phyloP scores from a whole-genome alignment of 2,113 vertebrate species.

The Patagioenas fasciata region DNA sequence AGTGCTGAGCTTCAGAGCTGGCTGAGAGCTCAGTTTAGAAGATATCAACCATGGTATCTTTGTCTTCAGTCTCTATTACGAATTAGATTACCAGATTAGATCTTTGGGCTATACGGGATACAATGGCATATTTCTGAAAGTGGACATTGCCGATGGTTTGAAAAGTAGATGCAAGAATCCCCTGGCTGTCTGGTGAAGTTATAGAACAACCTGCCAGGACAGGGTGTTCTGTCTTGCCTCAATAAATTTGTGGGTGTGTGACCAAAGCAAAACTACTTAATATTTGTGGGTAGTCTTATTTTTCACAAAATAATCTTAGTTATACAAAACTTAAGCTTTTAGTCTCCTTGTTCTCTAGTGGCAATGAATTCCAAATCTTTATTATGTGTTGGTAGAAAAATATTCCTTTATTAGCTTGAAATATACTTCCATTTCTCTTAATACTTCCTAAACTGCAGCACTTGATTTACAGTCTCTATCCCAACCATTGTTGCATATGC shows the following conservation, averaged over 20 bases:
- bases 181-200: neutral
- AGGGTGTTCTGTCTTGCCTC: neutral
- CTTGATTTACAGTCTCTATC: neutral
- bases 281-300: neutral
- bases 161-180: neutral
- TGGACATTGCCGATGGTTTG: neutral
- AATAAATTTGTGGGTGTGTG: neutral
- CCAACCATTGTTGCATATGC: neutral
- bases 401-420: neutral
- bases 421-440: neutral
- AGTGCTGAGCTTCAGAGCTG: neutral
- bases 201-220: neutral
- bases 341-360: neutral
- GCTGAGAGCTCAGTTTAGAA: neutral
- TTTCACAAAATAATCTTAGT: neutral
- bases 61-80: neutral
- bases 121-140: neutral
- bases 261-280: neutral
- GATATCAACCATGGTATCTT: neutral
- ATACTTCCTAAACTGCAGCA: neutral
- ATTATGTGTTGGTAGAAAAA: constrained; percentile 34
- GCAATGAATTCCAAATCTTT: constrained; percentile 3
- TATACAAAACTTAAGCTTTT: neutral
- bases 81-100: constrained; percentile 28
- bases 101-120: neutral